phyloP scores from a whole-genome alignment of 1,140 invertebrate genomes.

The Scaptomyza graminum region DNA sequence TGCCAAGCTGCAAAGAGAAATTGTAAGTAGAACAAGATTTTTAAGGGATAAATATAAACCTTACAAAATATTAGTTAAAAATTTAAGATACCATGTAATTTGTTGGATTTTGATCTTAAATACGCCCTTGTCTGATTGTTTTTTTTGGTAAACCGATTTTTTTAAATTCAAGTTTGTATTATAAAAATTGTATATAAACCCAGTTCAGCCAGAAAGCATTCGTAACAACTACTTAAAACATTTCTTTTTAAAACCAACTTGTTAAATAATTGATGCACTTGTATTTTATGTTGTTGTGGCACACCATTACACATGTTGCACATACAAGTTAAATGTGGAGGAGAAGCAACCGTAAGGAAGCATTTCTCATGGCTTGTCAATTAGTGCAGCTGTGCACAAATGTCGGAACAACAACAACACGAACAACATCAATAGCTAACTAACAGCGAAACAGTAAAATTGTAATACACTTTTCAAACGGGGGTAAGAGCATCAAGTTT shows the following conservation, averaged over 20 bases:
- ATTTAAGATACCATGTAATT: too few species aligned
- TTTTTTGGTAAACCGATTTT: too few species aligned
- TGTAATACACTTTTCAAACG: conserved; percentile 30
- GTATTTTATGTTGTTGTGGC: background rate
- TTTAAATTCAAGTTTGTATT: too few species aligned
- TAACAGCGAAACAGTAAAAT: conserved; percentile 5
- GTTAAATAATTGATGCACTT: background rate
- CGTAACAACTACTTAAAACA: too few species aligned
- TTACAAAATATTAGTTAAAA: too few species aligned
- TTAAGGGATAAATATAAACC: too few species aligned
- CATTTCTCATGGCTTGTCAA: conserved; percentile 40
- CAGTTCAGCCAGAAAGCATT: too few species aligned
- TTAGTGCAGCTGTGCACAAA: conserved; percentile 32
- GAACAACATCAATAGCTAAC: too few species aligned
- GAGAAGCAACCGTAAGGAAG: conserved; percentile 11
- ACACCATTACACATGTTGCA: conserved; percentile 3
- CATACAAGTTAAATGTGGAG: background rate
- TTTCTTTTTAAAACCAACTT: background rate
- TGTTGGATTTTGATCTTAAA: too few species aligned
- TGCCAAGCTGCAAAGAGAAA: conserved; percentile 94
- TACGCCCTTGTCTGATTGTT: too few species aligned
- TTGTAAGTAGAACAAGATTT: conserved; percentile 87
- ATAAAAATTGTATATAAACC: too few species aligned
- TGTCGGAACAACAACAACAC: background rate
- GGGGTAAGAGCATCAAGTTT: conserved; percentile 2